Conservation (phyloP, 2,888 invertebrate species). For the Hofmannophila pseudospretella region DNA sequence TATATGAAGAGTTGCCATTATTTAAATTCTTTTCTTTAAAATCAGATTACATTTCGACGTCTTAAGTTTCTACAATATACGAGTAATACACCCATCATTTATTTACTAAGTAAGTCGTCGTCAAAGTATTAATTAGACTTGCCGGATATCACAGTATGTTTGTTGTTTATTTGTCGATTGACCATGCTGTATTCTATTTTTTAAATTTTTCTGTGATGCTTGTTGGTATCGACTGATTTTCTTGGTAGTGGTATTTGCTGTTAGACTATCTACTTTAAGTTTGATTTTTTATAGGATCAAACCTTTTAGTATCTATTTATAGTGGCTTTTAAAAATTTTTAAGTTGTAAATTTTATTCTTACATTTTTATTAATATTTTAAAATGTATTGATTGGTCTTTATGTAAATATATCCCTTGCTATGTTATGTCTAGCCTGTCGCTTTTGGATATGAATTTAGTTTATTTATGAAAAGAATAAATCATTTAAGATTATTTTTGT, state of each 20-base stretch:
- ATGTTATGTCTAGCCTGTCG: slow-evolving; percentile 61
- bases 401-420: slow-evolving; percentile 69
- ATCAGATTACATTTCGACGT: no score
- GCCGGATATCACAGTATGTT: slow-evolving; percentile 14
- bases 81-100: no score
- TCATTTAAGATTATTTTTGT: slow-evolving; percentile 57
- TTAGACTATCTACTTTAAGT: slow-evolving; percentile 31
- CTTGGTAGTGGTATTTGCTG: slow-evolving; percentile 39
- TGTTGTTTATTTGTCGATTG: slow-evolving; percentile 24
- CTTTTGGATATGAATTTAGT: slow-evolving; percentile 68
- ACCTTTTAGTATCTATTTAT: slow-evolving; percentile 36
- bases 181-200: slow-evolving; percentile 32
- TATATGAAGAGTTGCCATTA: no score
- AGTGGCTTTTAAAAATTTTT: slow-evolving; percentile 45
- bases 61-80: no score
- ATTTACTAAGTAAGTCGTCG: no score
- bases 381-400: slow-evolving; percentile 48
- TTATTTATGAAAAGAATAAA: slow-evolving; percentile 73
- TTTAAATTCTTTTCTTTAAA: no score
- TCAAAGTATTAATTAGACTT: slow-evolving; percentile 11
- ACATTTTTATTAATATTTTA: slow-evolving; percentile 36
- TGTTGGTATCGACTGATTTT: slow-evolving; percentile 51
- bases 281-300: slow-evolving; percentile 33
- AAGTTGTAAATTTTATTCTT: slow-evolving; percentile 71
- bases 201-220: slow-evolving; percentile 46